Conservation (phyloP, 1,140 invertebrate species). For the Thaumetopoea pityocampa region DNA sequence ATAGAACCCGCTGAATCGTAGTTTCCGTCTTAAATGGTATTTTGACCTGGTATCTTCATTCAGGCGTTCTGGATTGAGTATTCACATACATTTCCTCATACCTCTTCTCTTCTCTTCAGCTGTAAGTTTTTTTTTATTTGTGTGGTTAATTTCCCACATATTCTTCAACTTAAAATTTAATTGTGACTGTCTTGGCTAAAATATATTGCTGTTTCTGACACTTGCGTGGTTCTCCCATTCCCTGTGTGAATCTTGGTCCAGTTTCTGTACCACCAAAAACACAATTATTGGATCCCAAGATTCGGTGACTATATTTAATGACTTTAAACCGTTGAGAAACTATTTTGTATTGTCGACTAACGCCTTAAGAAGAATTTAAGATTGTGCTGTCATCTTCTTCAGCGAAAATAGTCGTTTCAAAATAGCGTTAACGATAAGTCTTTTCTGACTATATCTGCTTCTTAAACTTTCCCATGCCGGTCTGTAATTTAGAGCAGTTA, state of each 20-base stretch:
- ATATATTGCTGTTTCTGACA: too few relatives aligned
- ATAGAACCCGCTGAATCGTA: too few relatives aligned
- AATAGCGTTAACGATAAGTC: neutral
- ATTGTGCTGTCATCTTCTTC: neutral
- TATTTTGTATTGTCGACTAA: neutral
- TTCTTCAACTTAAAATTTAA: too few relatives aligned
- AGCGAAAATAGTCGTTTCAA: neutral
- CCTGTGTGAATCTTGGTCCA: conserved; percentile 17
- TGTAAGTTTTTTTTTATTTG: too few relatives aligned
- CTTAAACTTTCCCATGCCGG: neutral
- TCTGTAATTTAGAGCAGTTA: neutral
- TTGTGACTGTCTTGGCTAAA: too few relatives aligned
- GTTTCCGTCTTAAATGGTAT: too few relatives aligned
- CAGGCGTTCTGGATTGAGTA: too few relatives aligned
- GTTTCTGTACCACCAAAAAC: conserved; percentile 8
- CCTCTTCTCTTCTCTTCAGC: too few relatives aligned
- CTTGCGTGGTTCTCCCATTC: too few relatives aligned
- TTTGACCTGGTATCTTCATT: too few relatives aligned
- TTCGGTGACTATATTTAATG: conserved; percentile 1
- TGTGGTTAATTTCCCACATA: too few relatives aligned
- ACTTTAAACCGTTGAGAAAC: conserved; percentile 2
- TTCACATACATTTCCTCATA: too few relatives aligned
- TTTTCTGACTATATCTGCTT: neutral
- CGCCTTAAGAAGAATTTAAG: neutral
- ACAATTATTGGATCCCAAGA: conserved; percentile 11